Conservation (phyloP, 2,797 vertebrate species). For the Sorex maritimensis region DNA sequence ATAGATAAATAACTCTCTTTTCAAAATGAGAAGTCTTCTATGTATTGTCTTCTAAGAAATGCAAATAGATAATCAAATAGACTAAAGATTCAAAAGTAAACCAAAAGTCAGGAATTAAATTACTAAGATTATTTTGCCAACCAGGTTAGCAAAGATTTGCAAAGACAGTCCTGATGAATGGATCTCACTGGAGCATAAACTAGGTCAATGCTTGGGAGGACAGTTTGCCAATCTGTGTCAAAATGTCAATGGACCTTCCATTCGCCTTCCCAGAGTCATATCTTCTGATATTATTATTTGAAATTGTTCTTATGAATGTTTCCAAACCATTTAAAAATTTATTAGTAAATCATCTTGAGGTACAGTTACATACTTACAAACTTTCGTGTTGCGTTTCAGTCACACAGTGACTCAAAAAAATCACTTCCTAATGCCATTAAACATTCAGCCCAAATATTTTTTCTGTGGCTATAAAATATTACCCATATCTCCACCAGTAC, state of each 20-base stretch:
- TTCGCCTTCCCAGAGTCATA: background rate
- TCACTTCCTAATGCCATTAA: too few relatives aligned
- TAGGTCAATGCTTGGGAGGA: background rate
- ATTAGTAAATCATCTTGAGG: too few relatives aligned
- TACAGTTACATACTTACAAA: too few relatives aligned
- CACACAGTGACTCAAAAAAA: too few relatives aligned
- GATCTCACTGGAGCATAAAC: background rate
- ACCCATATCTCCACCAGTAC: too few relatives aligned
- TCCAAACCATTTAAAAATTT: background rate
- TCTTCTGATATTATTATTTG: background rate
- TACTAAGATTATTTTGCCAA: constrained; percentile 20
- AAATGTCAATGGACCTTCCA: background rate
- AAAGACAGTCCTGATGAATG: background rate
- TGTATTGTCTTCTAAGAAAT: constrained; percentile 56
- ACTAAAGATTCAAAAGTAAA: constrained; percentile 13
- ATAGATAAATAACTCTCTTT: constrained; percentile 35
- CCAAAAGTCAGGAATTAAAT: background rate
- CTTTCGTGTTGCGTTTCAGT: too few relatives aligned
- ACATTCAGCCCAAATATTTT: too few relatives aligned
- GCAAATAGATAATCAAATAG: background rate
- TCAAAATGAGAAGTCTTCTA: constrained; percentile 2
- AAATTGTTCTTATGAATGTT: background rate
- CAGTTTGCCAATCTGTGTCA: background rate
- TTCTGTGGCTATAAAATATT: too few relatives aligned
- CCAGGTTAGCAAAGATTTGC: constrained; percentile 13